These are phyloP conservation scores for Nyctalus aviator DNA, from an alignment of 2,797 vertebrate species.

Conservation along the genomic window DNA sequence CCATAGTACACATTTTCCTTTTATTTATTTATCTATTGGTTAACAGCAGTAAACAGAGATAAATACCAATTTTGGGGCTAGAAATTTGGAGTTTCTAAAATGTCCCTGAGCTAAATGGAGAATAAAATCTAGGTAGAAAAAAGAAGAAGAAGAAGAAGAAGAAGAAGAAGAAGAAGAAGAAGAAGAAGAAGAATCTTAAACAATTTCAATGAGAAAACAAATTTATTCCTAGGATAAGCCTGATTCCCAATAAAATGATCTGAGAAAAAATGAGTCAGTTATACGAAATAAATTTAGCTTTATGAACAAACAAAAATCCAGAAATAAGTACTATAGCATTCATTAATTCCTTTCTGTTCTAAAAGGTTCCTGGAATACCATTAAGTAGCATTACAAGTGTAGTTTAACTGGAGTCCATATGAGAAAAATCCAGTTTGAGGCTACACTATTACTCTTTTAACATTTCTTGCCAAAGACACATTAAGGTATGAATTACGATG, in stretches of 20 bases:
- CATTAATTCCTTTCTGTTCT: neutral
- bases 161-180: too few relatives aligned
- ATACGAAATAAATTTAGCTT: conserved; percentile 11
- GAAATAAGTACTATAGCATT: neutral
- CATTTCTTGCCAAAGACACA: conserved; percentile 43
- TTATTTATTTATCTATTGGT: neutral
- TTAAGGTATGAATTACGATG: neutral
- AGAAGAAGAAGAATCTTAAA: neutral
- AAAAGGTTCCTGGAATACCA: neutral
- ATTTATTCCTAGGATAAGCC: conserved; percentile 10
- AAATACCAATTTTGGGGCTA: neutral
- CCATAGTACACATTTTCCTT: neutral
- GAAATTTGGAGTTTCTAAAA: conserved; percentile 55
- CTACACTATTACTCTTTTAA: conserved; percentile 25
- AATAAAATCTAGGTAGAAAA: conserved; percentile 18
- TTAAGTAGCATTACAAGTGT: neutral
- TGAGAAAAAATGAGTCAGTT: neutral
- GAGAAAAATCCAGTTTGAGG: conserved; percentile 18
- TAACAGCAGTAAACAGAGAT: neutral
- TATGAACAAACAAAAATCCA: neutral
- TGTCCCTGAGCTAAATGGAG: neutral
- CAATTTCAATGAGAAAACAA: conserved; percentile 50
- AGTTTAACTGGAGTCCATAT: neutral
- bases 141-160: too few relatives aligned
- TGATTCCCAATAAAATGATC: neutral